Conservation (phyloP, 1,140 invertebrate species). For the Hestina assimilis region DNA sequence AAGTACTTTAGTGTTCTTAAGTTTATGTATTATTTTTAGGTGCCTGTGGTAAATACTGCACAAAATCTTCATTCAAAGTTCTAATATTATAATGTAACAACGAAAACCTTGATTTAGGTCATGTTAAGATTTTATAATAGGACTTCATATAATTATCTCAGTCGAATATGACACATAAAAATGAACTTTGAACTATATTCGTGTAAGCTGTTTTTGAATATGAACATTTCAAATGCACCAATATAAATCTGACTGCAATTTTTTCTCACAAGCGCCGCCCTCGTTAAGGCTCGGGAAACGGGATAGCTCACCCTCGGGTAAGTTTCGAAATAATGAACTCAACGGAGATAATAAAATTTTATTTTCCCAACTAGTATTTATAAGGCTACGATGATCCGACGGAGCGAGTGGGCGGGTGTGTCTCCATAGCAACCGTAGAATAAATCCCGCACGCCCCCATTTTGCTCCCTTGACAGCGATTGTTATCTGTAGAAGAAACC, state of each 20-base stretch:
- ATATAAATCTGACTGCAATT: slow-evolving; percentile 44
- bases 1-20: too few species aligned
- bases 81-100: too few species aligned
- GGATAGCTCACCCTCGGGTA: slow-evolving; percentile 43
- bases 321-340: slow-evolving; percentile 68
- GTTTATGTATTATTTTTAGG: too few species aligned
- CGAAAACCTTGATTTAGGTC: neutral
- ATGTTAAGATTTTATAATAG: neutral
- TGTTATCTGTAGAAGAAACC: slow-evolving; percentile 71
- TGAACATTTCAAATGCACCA: slow-evolving; percentile 30
- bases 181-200: neutral
- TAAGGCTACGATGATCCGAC: slow-evolving; percentile 65
- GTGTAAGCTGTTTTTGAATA: neutral
- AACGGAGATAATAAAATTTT: slow-evolving; percentile 72
- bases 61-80: too few species aligned
- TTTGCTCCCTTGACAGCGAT: slow-evolving; percentile 56
- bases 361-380: slow-evolving; percentile 70
- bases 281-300: slow-evolving; percentile 53
- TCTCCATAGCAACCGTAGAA: slow-evolving; percentile 59
- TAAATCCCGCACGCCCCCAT: slow-evolving; percentile 61
- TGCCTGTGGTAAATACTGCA: too few species aligned
- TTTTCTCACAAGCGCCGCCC: slow-evolving; percentile 39
- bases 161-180: neutral
- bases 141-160: neutral
- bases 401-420: slow-evolving; percentile 53